Evolutionary conservation across 2,797 vertebrate genomes (phyloP), one percentile per base, ranked within the genome.

Genomic region (Oceanodroma leucorhoa): DNA sequence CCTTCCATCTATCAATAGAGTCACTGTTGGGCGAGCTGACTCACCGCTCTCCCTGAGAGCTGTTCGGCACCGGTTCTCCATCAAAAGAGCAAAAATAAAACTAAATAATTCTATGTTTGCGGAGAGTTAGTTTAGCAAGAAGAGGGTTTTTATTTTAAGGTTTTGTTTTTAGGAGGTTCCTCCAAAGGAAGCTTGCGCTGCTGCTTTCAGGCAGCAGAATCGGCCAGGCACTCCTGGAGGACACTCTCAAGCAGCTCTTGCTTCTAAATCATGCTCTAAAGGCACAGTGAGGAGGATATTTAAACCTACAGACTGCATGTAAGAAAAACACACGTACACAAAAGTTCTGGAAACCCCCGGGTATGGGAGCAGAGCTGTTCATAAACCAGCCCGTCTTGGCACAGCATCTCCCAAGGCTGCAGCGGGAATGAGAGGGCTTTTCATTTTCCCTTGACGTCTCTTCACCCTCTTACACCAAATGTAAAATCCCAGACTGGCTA

Each of bases 1-100:
- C 95, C 96, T 96, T 66, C 87, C 75, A 92, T 84, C 89, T 90
- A 94, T 96, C 95, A 96, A 96, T 96, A 94, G 94, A 95, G 88
- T 82, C 95, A 94, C 95, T 96, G 95, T 93, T 95, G 94, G 91
- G 80, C 2, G 27, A 88, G 91, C 92, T 96, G 95, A 96, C 93
- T 96, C 96, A 96, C 71, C 2, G 65, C 94, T 40, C 83, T 94
- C 87, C 83, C 93, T 13, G 61, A 87, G 94, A 94, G 61, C 76
- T 82, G 40, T 24, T 94, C 48, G 1, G 84, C 92, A 80, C 81
- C 3, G 0, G 50, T 76, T 78, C 40, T 10, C 87, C 86, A 84
- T 89, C 93, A 91, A 80, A 94, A 80, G 71, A 67, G 87, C 62
- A 90, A 71, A 93, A 94, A 83, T 91, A 87, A 94, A 94, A 55